Evolutionary conservation across 2,797 vertebrate genomes (phyloP).

Genomic region (Mus spretus): DNA sequence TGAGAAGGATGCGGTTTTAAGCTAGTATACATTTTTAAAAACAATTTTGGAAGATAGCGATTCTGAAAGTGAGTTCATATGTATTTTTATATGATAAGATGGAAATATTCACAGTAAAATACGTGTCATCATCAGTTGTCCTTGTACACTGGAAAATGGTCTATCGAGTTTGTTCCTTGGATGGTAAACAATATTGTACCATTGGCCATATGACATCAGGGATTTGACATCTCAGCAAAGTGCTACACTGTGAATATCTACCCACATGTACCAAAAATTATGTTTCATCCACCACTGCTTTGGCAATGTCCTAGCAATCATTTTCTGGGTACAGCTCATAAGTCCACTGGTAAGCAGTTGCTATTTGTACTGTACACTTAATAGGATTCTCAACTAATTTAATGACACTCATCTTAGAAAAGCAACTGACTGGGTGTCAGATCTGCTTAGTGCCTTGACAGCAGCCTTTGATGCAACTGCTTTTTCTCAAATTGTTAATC

Average conservation of each 20-base stretch:
- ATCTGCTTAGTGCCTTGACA: not conserved
- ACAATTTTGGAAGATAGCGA: not conserved
- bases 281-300: not conserved
- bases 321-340: slow-evolving; percentile 53
- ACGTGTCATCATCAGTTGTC: not conserved
- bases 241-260: slow-evolving; percentile 17
- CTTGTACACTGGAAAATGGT: not conserved
- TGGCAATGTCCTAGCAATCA: slow-evolving; percentile 33
- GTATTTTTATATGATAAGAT: not conserved
- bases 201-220: not conserved
- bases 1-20: not conserved
- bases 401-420: slow-evolving; percentile 1
- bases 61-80: not conserved
- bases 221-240: slow-evolving; percentile 9
- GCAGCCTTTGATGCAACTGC: not conserved
- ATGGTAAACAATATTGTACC: slow-evolving; percentile 25
- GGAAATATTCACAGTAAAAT: not conserved
- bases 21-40: not conserved
- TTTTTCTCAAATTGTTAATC: slow-evolving; percentile 8
- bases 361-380: not conserved
- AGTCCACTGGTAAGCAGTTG: slow-evolving; percentile 28
- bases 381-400: slow-evolving; percentile 43
- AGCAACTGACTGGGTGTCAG: slow-evolving; percentile 23
- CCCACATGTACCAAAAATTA: slow-evolving; percentile 46
- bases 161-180: not conserved